Percentiles rank a stretch among this genome's conserved stretches.
Conservation (phyloP, 92 coral and sea anemone genomes). For the Porites rus region DNA sequence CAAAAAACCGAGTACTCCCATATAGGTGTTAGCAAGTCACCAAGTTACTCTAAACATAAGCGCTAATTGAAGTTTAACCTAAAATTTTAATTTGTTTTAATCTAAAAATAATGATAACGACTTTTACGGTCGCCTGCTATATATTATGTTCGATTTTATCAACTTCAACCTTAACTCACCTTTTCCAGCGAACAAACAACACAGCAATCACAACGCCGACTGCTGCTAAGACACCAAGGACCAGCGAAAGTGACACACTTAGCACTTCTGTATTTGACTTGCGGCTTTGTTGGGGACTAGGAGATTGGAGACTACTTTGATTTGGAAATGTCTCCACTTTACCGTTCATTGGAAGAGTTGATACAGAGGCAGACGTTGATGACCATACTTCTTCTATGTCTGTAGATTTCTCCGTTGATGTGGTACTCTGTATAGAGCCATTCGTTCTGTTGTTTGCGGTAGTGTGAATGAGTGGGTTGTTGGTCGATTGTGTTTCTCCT, state of each 20-base stretch:
- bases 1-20: no score
- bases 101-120: no score
- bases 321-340: no score
- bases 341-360: no score
- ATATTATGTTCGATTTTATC: not conserved
- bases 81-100: no score
- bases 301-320: no score
- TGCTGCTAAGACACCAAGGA: not conserved
- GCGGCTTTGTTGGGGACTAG: no score
- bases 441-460: not conserved
- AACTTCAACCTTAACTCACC: not conserved
- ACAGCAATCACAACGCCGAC: not conserved
- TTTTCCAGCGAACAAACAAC: not conserved
- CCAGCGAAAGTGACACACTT: not conserved
- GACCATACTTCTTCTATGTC: no score
- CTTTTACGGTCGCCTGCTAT: not conserved
- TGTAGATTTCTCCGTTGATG: not conserved
- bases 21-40: no score
- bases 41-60: no score
- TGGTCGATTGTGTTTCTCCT: not conserved
- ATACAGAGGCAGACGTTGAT: no score
- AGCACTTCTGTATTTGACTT: not conserved
- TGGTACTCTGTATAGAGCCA: not conserved
- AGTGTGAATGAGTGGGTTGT: not conserved
- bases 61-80: no score